Percentiles rank a stretch among this genome's conserved stretches.
Evolutionary conservation across 2,888 invertebrate species (phyloP).

Genomic region (Nemotelus nigrinus): DNA sequence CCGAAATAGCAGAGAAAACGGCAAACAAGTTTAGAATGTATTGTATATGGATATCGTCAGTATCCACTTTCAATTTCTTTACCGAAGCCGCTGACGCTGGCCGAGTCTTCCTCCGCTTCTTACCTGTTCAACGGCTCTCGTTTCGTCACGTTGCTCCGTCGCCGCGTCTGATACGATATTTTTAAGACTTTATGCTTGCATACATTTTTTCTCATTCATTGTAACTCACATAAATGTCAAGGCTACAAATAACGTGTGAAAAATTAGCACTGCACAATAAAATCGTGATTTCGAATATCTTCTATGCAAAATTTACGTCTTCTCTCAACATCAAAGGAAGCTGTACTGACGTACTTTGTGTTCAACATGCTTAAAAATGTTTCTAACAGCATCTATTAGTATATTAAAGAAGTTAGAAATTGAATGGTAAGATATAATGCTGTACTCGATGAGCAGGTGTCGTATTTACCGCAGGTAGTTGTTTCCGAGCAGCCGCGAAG

Average conservation of each 20-base stretch:
- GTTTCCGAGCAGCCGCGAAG: too few relatives aligned
- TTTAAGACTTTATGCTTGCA: constrained; percentile 17
- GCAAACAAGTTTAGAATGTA: background rate
- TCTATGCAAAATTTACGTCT: constrained; percentile 15
- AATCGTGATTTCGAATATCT: constrained; percentile 11
- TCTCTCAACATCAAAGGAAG: too few relatives aligned
- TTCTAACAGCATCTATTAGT: too few relatives aligned
- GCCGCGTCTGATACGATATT: constrained; percentile 22
- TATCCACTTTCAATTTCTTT: constrained; percentile 24
- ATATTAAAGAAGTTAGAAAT: too few relatives aligned
- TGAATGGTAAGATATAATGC: too few relatives aligned
- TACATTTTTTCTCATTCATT: constrained; percentile 15
- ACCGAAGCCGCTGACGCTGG: constrained; percentile 6
- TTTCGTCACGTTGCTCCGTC: constrained; percentile 22
- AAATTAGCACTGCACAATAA: constrained; percentile 17
- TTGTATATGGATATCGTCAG: constrained; percentile 18
- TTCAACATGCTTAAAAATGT: too few relatives aligned
- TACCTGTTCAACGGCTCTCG: background rate
- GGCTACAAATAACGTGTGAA: constrained; percentile 6
- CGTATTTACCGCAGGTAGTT: too few relatives aligned
- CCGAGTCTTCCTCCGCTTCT: constrained; percentile 13
- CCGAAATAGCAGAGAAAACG: background rate
- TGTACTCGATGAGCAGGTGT: too few relatives aligned
- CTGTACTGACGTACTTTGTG: too few relatives aligned
- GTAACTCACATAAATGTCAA: constrained; percentile 15